Percentiles rank a stretch among this genome's conserved stretches.
Conservation (phyloP, 2,888 invertebrate genomes). For the Acanthosepion lycidas region DNA sequence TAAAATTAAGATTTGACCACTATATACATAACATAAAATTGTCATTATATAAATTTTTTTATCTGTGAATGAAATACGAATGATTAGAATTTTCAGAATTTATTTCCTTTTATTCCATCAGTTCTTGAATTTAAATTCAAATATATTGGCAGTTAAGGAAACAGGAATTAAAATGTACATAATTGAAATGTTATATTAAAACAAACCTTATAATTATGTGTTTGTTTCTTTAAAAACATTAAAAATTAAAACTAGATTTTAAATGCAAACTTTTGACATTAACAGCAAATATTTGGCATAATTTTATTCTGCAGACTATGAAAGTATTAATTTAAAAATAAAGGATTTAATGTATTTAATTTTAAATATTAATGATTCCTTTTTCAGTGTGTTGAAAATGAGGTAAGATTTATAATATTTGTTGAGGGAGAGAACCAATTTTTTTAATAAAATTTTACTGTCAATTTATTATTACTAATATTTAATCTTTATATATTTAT, state of each 20-base stretch:
- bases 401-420: background rate
- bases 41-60: background rate
- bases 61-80: background rate
- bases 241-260: background rate
- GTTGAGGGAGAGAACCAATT: background rate
- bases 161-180: background rate
- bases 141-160: background rate
- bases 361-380: conserved; percentile 10
- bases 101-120: background rate
- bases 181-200: background rate
- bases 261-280: background rate
- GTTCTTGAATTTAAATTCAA: background rate
- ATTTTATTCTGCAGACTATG: background rate
- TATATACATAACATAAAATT: background rate
- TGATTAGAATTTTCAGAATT: background rate
- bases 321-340: background rate
- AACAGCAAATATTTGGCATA: background rate
- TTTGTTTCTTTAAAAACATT: background rate
- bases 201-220: background rate
- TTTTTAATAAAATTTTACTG: background rate
- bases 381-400: background rate
- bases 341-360: no score
- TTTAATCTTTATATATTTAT: background rate
- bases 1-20: background rate
- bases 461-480: background rate